These are phyloP conservation scores for Cantharis flavilabris DNA, from an alignment of 2,888 invertebrate species.

Conservation along the genomic window DNA sequence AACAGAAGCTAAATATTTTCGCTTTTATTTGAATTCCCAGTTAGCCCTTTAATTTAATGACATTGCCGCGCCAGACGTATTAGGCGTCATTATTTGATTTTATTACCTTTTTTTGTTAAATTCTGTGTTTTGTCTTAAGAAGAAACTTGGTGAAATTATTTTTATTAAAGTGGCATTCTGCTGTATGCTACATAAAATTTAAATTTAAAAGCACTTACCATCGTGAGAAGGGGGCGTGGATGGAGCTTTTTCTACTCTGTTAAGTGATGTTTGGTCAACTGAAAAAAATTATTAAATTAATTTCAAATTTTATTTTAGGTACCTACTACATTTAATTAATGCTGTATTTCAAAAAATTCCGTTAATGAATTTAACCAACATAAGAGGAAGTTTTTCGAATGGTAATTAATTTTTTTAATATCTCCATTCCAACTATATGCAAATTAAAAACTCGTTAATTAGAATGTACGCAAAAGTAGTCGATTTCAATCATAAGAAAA, in stretches of 20 bases:
- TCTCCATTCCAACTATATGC: background rate
- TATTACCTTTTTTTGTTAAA: conserved; percentile 31
- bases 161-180: background rate
- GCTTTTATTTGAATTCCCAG: conserved; percentile 35
- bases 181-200: background rate
- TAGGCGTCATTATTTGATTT: conserved; percentile 38
- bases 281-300: conserved; percentile 46
- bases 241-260: conserved; percentile 71
- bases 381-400: conserved; percentile 12
- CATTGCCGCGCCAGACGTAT: conserved; percentile 34
- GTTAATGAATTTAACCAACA: background rate
- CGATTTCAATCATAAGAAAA: background rate
- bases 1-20: conserved; percentile 37
- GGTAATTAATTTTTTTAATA: background rate
- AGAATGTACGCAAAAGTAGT: background rate
- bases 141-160: background rate
- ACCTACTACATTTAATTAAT: conserved; percentile 11
- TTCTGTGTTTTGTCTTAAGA: background rate
- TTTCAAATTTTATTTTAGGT: background rate
- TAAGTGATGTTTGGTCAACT: conserved; percentile 62
- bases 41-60: conserved; percentile 38
- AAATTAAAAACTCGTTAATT: background rate
- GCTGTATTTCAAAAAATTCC: background rate
- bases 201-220: conserved; percentile 59
- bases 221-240: conserved; percentile 74